Conservation (phyloP, 2,797 vertebrate genomes). For the Podargus strigoides region DNA sequence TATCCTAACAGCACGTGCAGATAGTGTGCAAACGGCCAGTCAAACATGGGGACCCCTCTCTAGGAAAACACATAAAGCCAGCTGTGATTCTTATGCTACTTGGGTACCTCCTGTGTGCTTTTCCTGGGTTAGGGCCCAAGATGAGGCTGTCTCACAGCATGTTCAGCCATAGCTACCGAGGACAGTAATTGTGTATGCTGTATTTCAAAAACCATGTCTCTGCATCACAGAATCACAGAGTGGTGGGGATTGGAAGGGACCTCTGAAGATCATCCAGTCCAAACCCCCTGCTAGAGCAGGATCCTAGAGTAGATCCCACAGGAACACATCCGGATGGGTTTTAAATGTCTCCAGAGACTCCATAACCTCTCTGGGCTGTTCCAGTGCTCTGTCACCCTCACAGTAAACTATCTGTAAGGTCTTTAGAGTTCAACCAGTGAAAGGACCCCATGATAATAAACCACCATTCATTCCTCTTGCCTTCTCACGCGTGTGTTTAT, state of each 20-base stretch:
- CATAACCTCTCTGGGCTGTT: too few species aligned
- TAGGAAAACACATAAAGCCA: neutral
- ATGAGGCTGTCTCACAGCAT: neutral
- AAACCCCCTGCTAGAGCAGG: too few species aligned
- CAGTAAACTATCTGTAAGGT: too few species aligned
- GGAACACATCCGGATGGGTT: too few species aligned
- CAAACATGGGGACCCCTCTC: neutral
- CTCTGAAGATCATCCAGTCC: too few species aligned
- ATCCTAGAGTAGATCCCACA: too few species aligned
- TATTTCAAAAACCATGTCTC: neutral
- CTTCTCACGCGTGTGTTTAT: neutral
- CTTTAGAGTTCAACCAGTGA: neutral
- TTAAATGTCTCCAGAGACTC: too few species aligned
- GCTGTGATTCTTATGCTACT: neutral
- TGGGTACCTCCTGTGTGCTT: neutral
- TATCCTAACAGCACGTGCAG: neutral
- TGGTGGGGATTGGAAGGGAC: too few species aligned
- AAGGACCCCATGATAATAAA: neutral
- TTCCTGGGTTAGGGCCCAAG: neutral
- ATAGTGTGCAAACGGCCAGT: neutral
- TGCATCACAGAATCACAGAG: too few species aligned
- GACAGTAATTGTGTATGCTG: neutral
- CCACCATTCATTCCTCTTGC: constrained; percentile 1
- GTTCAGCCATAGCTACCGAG: neutral
- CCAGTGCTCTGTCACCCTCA: too few species aligned